Base-by-base conservation (phyloP, 2,888 invertebrate species). In the Phoenoteleia sp. region DNA sequence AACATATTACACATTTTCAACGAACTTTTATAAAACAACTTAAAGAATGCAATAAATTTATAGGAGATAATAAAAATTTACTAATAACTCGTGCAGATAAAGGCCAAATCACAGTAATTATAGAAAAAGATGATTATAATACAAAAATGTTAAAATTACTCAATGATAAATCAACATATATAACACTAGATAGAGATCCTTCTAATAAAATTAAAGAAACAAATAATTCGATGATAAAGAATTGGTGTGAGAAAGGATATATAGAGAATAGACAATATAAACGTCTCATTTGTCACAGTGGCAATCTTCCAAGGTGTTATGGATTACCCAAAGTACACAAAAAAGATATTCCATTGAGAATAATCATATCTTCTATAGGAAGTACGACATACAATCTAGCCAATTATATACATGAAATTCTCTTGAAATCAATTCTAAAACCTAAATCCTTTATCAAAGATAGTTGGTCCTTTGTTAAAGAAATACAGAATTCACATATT, bases 81-180 rank as follows among this genome's bases (percentile, higher is more conserved):
- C 17, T 79, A 4, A 69, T 77, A 4, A 77, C 77, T 6, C 17
- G 77, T 39, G 77, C 77, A 36, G 69, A 77, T 36, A 76, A 76
- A 52, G 76, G 76, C 0, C 29, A 76, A 47, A 29, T 56, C 11
- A 75, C 75, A 1, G 76, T 67, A 21, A 39, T 67, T 39, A 66
- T 67, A 29, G 45, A 54, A 3, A 13, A 4, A 1, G 3, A 27
- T 3, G 66, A 54, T 9, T 76, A 33, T 11, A 5, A 33, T 5
- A 9, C 5, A 33, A 33, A 33, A 33, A 33, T 33, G 33, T 33
- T 33, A 4, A 2, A 33, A 9, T 9, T 33, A 11, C 11, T 33
- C 2, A 33, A 33, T 33, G 33, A 33, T 33, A 5, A 33, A 33
- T 9, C 33, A 2, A 33, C 33, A 9, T 33, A 33, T 11, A 33